phyloP scores from a whole-genome alignment of 1,140 invertebrate genomes.

The Bemisia tabaci region DNA sequence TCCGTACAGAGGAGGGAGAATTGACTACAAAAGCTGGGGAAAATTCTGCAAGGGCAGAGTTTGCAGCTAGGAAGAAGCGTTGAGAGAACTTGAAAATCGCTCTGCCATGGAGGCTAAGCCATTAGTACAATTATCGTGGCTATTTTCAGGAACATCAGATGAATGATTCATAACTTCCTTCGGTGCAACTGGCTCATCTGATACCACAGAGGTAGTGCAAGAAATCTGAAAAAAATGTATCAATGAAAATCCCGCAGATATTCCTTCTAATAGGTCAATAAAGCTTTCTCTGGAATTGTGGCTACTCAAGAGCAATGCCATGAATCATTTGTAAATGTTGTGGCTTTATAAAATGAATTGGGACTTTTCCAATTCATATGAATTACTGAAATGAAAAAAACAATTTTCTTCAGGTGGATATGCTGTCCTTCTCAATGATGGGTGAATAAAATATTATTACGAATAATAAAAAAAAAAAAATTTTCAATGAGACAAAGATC shows the following conservation, averaged over 20 bases:
- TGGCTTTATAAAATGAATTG: not conserved
- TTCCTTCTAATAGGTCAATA: not conserved
- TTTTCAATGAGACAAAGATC: too few relatives aligned
- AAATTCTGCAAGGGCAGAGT: not conserved
- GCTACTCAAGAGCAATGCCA: too few relatives aligned
- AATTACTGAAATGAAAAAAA: too few relatives aligned
- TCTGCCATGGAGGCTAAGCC: not conserved
- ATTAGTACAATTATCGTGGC: not conserved
- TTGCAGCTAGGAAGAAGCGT: not conserved
- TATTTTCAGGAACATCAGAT: not conserved
- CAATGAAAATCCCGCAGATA: not conserved
- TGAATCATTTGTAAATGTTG: not conserved
- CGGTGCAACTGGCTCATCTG: not conserved
- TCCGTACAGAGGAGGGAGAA: too few relatives aligned
- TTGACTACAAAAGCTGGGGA: not conserved
- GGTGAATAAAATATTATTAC: too few relatives aligned
- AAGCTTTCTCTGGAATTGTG: too few relatives aligned
- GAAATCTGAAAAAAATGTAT: not conserved
- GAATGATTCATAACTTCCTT: not conserved
- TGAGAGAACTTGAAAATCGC: not conserved
- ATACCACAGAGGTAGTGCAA: not conserved
- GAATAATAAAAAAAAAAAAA: too few relatives aligned
- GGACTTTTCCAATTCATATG: not conserved
- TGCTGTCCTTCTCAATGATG: too few relatives aligned
- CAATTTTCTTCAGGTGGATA: too few relatives aligned